Evolutionary conservation across 2,113 vertebrate species (phyloP), one percentile per base, ranked within the genome.

Genomic region (Arizona elegans): DNA sequence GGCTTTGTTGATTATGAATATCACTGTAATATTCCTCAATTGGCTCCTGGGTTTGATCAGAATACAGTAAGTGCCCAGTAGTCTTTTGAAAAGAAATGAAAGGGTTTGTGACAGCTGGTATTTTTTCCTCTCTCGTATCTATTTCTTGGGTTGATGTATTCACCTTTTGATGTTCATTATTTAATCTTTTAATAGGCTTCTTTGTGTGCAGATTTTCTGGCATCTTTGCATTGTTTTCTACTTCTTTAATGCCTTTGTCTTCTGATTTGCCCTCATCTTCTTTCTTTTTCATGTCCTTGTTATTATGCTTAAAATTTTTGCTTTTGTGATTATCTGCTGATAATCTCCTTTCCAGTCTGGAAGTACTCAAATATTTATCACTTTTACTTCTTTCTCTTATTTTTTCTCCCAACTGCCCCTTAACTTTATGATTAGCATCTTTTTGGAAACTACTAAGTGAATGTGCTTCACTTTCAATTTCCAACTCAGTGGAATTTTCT

Each of bases 211-310:
- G 62, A 53, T 70, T 94, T 23, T 94, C 96, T 38, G 90, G 92
- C 43, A 93, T 5, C 92, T 95, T 98, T 81, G 98, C 97, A 86
- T 95, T 95, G 1, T 93, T 93, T 13, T 97, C 97, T 23, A 29
- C 24, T 88, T 98, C 96, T 96, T 96, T 98, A 91, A 53, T n/a
- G 58, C 95, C 95, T 92, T 96, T 96, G 43, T 98, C 98, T 19
- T 98, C 98, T 0, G 94, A 47, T 52, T 95, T 97, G 87, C 93
- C 96, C 47, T 38, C 96, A 15, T 98, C 98, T 4, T 99, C 98
- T 92, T 98, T 99, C 94, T 97, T 99, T 94, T 97, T 99, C 92
- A 96, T 93, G 38, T 99, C 98, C 93, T 98, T 95, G 94, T 92
- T 91, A 88, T 94, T n/a, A 0, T 97, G 94, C 38, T 97, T 97